Conservation (phyloP, 2,113 vertebrate genomes). For the Pithys albifrons region DNA sequence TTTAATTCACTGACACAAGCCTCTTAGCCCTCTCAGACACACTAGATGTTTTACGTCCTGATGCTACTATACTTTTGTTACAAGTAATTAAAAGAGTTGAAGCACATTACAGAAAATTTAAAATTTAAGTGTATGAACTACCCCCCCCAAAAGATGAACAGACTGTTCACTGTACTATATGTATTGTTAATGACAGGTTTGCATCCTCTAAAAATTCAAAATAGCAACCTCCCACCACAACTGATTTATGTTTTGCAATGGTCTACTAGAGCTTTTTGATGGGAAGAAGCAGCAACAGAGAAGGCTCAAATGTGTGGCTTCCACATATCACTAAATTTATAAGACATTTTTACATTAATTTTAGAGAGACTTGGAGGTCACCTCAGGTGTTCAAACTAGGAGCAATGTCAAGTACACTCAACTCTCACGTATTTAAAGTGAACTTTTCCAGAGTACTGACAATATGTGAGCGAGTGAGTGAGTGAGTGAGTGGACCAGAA, state of each 20-base stretch:
- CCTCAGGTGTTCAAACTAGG: not conserved
- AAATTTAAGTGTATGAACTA: not conserved
- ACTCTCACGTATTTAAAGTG: not conserved
- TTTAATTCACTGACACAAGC: not conserved
- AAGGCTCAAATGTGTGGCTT: not conserved
- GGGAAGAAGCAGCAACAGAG: not conserved
- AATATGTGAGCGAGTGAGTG: not conserved
- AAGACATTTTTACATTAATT: not conserved
- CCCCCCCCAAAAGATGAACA: not conserved
- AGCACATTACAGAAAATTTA: not conserved
- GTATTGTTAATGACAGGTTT: not conserved
- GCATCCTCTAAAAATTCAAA: not conserved
- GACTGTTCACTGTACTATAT: not conserved
- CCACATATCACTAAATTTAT: not conserved
- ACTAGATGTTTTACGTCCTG: not conserved
- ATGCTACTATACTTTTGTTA: not conserved
- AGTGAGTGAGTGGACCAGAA: slow-evolving; percentile 31
- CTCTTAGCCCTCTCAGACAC: not conserved
- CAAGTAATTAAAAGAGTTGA: not conserved
- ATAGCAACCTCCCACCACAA: not conserved
- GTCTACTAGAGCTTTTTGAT: not conserved
- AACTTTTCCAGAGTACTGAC: slow-evolving; percentile 1
- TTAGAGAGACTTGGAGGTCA: not conserved
- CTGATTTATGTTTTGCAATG: not conserved
- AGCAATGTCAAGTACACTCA: not conserved